These are phyloP conservation scores for Eurois occulta DNA, from an alignment of 2,888 invertebrate species.

Conservation along the genomic window DNA sequence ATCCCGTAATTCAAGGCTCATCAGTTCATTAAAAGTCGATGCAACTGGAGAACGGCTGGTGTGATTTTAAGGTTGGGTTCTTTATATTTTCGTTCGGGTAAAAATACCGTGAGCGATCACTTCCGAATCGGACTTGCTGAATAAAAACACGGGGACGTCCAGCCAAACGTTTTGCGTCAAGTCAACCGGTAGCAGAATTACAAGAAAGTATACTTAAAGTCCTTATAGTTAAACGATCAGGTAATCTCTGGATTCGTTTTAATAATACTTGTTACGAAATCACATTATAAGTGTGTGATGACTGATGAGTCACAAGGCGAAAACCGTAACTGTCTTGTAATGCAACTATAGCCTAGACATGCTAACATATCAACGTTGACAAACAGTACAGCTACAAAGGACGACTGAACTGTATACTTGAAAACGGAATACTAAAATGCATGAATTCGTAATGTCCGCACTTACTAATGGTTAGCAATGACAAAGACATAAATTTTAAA, in stretches of 20 bases:
- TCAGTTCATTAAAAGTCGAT: conserved; percentile 19
- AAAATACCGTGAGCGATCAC: not conserved
- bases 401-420: not conserved
- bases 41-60: not conserved
- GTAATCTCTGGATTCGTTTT: not conserved
- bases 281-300: not conserved
- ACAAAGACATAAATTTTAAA: not conserved
- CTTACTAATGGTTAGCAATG: not conserved
- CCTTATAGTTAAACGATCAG: not conserved
- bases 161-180: not conserved
- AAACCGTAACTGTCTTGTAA: not conserved
- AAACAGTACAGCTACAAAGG: not conserved
- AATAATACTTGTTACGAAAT: not conserved
- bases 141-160: not conserved
- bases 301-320: not conserved
- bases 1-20: conserved; percentile 14
- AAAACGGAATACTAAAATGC: conserved; percentile 17
- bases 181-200: not conserved
- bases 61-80: conserved; percentile 15
- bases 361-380: not conserved
- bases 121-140: not conserved
- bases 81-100: conserved; percentile 2
- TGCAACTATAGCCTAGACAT: not conserved
- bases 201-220: not conserved
- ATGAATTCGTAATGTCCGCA: conserved; percentile 24